Conservation (phyloP, 2,888 invertebrate species). For the Pristionchus maxplancki region DNA sequence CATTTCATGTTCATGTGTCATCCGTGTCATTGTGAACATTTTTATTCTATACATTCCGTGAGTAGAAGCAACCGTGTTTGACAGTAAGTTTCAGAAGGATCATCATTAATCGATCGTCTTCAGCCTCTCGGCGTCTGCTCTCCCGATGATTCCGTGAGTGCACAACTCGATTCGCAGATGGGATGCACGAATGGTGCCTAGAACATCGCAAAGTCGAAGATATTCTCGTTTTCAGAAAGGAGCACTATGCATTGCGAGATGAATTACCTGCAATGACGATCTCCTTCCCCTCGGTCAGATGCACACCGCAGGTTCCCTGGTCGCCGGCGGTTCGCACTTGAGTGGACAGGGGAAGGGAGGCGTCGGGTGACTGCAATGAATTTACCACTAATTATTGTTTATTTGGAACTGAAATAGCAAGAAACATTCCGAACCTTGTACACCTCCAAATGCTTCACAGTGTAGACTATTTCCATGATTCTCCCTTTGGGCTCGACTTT, state of each 20-base stretch:
- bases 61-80: no score
- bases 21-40: no score
- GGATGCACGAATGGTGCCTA: neutral
- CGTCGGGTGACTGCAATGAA: neutral
- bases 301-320: neutral
- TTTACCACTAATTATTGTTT: no score
- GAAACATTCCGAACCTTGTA: neutral
- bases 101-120: neutral
- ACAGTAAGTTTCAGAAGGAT: no score
- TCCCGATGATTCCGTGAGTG: neutral
- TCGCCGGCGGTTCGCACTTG: constrained; percentile 1
- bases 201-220: neutral
- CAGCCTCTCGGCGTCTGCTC: constrained; percentile 1
- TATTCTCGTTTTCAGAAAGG: neutral
- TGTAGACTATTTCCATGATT: neutral
- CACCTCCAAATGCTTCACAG: neutral
- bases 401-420: no score
- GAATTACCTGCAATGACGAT: neutral
- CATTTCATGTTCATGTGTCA: no score
- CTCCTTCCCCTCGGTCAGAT: neutral
- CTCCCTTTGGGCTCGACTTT: neutral
- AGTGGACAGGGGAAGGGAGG: neutral
- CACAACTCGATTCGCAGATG: neutral
- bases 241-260: no score
- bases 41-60: no score